phyloP scores from a whole-genome alignment of 2,113 vertebrate genomes.

The Ceyx cyanopectus region DNA sequence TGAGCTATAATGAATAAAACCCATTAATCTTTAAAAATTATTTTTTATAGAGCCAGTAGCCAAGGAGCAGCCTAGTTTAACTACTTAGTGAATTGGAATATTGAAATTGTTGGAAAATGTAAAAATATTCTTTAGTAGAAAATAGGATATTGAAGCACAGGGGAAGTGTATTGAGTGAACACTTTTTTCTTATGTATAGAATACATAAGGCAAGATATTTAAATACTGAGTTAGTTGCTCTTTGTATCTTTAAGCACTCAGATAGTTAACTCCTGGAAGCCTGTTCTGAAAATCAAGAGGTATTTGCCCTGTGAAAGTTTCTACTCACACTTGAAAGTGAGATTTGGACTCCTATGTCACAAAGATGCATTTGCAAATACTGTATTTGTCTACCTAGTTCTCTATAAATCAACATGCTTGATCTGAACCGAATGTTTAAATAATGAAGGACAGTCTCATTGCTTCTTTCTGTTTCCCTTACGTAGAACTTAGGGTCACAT shows the following conservation, averaged over 20 bases:
- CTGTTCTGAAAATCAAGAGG: not conserved
- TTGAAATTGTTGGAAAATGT: not conserved
- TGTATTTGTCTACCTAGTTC: not conserved
- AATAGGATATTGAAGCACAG: not conserved
- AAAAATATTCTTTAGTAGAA: conserved; percentile 16
- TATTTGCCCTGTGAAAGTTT: not conserved
- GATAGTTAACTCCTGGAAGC: not conserved
- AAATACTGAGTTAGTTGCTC: not conserved
- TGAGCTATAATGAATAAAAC: conserved; percentile 6
- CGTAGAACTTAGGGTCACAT: not conserved
- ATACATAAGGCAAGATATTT: not conserved
- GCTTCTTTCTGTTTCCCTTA: conserved; percentile 21
- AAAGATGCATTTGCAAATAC: conserved; percentile 25
- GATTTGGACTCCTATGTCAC: not conserved
- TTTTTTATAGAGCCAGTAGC: not conserved
- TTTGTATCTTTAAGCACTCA: not conserved
- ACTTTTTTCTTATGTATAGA: not conserved
- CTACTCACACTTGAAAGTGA: not conserved
- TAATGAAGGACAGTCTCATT: conserved; percentile 36
- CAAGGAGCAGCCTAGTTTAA: not conserved
- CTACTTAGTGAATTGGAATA: conserved; percentile 8
- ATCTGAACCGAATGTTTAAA: conserved; percentile 15
- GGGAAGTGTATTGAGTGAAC: not conserved
- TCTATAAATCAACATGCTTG: conserved; percentile 46
- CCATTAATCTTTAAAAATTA: conserved; percentile 16